Percentiles rank a stretch among this genome's conserved stretches.
Evolutionary conservation across 2,797 vertebrate species (phyloP).

Genomic region (Sebastes elongatus): DNA sequence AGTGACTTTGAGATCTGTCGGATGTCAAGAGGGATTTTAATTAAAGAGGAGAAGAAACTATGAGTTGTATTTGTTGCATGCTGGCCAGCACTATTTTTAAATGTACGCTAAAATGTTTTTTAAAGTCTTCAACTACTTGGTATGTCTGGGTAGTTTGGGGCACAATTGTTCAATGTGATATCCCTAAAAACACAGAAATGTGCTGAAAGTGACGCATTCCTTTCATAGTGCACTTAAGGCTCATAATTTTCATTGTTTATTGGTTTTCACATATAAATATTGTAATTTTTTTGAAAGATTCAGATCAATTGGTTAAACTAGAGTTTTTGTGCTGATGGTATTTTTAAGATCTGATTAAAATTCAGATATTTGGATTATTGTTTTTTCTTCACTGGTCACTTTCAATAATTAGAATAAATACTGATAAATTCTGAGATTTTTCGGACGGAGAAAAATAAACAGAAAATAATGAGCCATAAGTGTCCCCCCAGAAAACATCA

Average conservation of each 20-base stretch:
- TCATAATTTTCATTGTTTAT: not conserved
- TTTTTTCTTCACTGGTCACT: not conserved
- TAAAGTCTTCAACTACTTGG: no score
- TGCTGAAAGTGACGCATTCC: not conserved
- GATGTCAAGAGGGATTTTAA: constrained; percentile 13
- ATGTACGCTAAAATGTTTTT: not conserved
- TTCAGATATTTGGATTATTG: not conserved
- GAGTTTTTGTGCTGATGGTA: not conserved
- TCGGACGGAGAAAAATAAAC: not conserved
- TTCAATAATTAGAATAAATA: constrained; percentile 1
- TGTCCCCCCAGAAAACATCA: not conserved
- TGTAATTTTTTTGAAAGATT: not conserved
- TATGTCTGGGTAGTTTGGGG: not conserved
- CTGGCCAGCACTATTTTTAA: not conserved
- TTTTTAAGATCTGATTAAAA: not conserved
- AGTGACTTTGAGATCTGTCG: constrained; percentile 40
- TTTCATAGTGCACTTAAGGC: not conserved
- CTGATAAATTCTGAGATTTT: not conserved
- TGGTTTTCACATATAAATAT: not conserved
- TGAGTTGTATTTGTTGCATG: not conserved
- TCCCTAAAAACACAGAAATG: not conserved
- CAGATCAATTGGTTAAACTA: not conserved
- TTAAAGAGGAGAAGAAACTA: constrained; percentile 2
- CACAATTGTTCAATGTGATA: not conserved
- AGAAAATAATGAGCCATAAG: not conserved